Evolutionary conservation across 2,888 invertebrate species (phyloP), one percentile per base, ranked within the genome.

Genomic region (Agrochola lychnidis): DNA sequence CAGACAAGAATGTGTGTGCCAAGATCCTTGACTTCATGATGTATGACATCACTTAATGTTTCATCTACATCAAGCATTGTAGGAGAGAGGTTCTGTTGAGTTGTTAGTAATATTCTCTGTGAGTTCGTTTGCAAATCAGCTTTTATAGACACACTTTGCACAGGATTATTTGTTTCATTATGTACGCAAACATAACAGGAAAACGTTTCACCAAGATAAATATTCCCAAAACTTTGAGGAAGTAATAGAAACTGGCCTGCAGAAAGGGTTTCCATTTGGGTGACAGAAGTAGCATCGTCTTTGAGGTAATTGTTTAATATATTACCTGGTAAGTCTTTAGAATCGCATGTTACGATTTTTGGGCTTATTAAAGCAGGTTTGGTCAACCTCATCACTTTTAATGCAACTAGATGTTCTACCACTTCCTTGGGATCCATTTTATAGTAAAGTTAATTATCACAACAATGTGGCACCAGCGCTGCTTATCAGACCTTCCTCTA

Each of bases 11-110:
- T 99, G 93, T 99, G 99, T 66, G 99, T 99, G 62, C 99, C 99
- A 87, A 99, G 98, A 96, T 99, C 99, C 95, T 99, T 99, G n/a
- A 99, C 99, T 97, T 99, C 99, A 96, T 99, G 99, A 91, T 99
- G 98, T 91, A 99, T 99, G 56, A 99, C 99, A 95, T 99, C 98
- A 95, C 99, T 99, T 25, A 99, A 97, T 19, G 99, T 99, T 91
- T 98, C 98, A 89, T 99, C 98, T 1, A 99, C 98, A 89, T 97
- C 97, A 71, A 98, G 93, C 88, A 97, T 96, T 0, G 97, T 96
- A 12, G 97, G 97, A 4, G 97, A 94, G 86, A 97, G 97, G 82
- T 97, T 97, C 89, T 98, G 98, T 88, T 97, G 97, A 86, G 98
- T 98, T 9, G 98, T 98, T 78, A 99, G 95, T 71, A 98, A 97